Evolutionary conservation across 2,113 vertebrate genomes (phyloP).

Genomic region (Myiopsitta monachus): DNA sequence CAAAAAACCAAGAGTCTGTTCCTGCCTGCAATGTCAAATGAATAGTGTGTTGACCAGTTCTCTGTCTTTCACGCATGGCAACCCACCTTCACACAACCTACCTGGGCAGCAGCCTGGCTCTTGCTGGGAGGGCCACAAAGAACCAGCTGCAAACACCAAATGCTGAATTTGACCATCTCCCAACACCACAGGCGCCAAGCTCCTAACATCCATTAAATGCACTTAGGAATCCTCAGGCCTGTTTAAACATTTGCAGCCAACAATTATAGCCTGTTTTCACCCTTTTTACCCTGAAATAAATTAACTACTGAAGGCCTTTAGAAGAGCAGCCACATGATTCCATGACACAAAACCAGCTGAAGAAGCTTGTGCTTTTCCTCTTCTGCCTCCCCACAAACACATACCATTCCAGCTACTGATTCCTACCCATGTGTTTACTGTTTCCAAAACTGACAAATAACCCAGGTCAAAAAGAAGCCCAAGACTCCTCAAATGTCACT

Average conservation of each 20-base stretch:
- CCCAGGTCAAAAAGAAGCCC: background rate
- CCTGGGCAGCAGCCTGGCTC: background rate
- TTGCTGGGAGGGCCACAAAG: background rate
- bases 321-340: background rate
- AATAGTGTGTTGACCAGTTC: background rate
- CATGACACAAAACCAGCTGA: background rate
- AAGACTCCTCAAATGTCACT: background rate
- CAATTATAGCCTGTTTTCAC: background rate
- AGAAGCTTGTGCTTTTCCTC: background rate
- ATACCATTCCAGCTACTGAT: background rate
- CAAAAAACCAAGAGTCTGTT: background rate
- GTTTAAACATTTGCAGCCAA: background rate
- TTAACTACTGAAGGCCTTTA: background rate
- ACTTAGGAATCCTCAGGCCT: background rate
- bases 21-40: background rate
- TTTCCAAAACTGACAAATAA: background rate
- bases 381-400: background rate
- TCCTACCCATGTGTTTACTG: background rate
- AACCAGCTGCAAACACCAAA: background rate
- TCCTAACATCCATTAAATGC: background rate
- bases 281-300: background rate
- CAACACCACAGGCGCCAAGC: accelerated
- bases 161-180: background rate
- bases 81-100: background rate
- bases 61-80: background rate